A percentile compares a stretch with the other conserved stretches of the same genome.
These are phyloP conservation scores for Pomatorhinus ruficollis DNA, from an alignment of 2,113 vertebrate species.

Conservation along the genomic window DNA sequence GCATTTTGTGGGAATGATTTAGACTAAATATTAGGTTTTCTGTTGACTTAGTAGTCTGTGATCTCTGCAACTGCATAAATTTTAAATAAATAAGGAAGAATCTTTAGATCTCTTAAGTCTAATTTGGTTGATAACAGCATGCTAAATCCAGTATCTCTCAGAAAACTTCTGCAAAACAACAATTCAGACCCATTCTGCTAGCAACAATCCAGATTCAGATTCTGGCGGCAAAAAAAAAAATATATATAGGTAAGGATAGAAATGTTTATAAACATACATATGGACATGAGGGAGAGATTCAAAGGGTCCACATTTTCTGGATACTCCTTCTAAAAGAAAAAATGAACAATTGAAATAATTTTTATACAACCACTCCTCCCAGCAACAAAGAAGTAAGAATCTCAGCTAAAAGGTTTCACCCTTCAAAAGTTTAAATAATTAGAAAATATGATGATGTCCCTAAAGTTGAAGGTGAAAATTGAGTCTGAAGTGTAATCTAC, in stretches of 20 bases:
- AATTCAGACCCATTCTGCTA: not conserved
- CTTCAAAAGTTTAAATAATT: not conserved
- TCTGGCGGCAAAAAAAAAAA: not conserved
- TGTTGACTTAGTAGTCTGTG: not conserved
- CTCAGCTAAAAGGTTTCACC: not conserved
- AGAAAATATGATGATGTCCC: not conserved
- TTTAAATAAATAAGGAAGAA: not conserved
- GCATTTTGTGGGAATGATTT: not conserved
- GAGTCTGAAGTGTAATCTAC: not conserved
- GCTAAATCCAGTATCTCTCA: not conserved
- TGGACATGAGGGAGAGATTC: not conserved
- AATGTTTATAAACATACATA: not conserved
- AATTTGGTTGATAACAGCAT: not conserved
- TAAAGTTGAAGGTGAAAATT: not conserved
- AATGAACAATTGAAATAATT: not conserved
- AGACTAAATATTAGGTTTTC: not conserved
- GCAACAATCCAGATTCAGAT: not conserved
- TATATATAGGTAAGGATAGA: too few relatives aligned
- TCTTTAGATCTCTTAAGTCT: not conserved
- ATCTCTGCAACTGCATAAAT: not conserved
- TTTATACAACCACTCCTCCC: not conserved
- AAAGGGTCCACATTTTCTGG: not conserved
- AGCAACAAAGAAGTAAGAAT: not conserved
- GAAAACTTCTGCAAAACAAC: not conserved
- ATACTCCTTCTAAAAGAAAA: not conserved